Evolutionary conservation across 2,888 invertebrate species (phyloP).

Genomic region (Yponomeuta plumbellus): DNA sequence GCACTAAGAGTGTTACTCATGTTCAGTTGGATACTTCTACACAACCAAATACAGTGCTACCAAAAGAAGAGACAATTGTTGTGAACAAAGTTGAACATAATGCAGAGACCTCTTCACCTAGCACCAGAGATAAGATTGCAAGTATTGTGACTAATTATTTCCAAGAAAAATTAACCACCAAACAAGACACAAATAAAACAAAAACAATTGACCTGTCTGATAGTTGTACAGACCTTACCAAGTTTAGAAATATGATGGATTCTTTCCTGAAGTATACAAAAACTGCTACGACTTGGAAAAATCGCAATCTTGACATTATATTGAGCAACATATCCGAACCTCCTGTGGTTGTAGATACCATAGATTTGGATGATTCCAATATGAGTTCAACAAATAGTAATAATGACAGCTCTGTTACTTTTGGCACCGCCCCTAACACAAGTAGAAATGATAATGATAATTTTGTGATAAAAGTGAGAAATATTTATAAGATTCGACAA

Average conservation of each 20-base stretch:
- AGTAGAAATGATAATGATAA: neutral
- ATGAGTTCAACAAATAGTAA: neutral
- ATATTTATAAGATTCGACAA: neutral
- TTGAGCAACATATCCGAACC: neutral
- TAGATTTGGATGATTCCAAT: constrained; percentile 7
- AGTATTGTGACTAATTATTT: constrained; percentile 16
- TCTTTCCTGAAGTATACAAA: neutral
- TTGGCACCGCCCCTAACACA: neutral
- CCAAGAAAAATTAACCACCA: constrained; percentile 7
- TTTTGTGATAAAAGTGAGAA: constrained; percentile 15
- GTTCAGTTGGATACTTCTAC: constrained; percentile 9
- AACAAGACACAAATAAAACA: neutral
- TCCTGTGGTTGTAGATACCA: constrained; percentile 10
- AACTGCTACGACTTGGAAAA: neutral
- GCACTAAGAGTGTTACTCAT: constrained; percentile 24
- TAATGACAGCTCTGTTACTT: neutral
- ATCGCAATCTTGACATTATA: too few relatives aligned
- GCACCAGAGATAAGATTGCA: neutral
- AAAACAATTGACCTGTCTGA: constrained; percentile 12
- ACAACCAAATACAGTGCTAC: constrained; percentile 18
- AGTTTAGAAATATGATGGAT: neutral
- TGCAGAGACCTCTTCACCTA: neutral
- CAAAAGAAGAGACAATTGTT: constrained; percentile 10
- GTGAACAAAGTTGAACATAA: neutral
- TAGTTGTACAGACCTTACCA: neutral